Base-by-base conservation (phyloP, 2,113 vertebrate genomes). In the Trematomus loennbergii region DNA sequence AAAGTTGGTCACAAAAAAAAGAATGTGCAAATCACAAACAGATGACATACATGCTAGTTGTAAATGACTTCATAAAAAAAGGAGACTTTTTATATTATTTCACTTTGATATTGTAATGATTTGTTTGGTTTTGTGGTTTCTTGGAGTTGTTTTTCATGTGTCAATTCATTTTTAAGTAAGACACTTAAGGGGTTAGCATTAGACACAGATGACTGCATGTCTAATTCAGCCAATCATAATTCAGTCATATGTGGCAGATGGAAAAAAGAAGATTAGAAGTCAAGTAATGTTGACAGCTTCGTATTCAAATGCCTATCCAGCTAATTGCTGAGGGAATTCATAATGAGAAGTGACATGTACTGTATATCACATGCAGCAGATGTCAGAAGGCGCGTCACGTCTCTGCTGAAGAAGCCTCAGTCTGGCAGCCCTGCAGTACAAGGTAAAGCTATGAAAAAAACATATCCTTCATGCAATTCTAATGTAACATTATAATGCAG, bases 291-390 rank as follows among this genome's bases (percentile, higher is more conserved):
- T 59, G 68, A 72, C 82, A 79, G 40, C 50, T 70, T 76, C 60
- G 22, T 20, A 45, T 72, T 75, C 20, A 80, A 46, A 75, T 45
- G 20, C 17, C 22, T 64, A 48, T 48, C 18, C 54, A 25, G 61
- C 15, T 81, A 46, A 73, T 66, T 68, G 64, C 20, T 72, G 2
- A 45, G 17, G 5, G 33, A 4, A 13, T 68, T 18, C 0, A 1
- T 79, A 72, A 86, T 57, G 58, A 79, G 45, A 25, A 73, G 72
- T 79, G 86, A 62, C 75, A 49, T 3, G 45, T 29, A 4, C 29
- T 40, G 36, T 57, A 53, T 29, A 75, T 59, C 46, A 79, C 36
- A 77, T 25, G 15, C 60, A 73, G 25, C 60, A 79, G 25, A 76
- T 69, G 75, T 79, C 75, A 63, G 53, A 75, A 52, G 68, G 54